Evolutionary conservation across 2,113 vertebrate species (phyloP).

Genomic region (Cariama cristata): DNA sequence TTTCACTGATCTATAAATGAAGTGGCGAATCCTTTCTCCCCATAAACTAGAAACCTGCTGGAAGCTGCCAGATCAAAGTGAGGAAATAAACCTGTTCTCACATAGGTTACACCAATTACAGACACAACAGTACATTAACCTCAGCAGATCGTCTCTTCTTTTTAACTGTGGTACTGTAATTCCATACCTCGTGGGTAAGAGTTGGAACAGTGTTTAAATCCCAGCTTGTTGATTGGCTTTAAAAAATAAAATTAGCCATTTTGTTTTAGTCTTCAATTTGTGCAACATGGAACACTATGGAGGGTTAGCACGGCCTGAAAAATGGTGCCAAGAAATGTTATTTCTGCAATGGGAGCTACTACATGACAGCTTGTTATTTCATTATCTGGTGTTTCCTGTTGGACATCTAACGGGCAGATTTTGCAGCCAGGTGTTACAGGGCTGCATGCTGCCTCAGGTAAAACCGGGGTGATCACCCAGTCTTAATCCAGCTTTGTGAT

Average conservation of each 20-base stretch:
- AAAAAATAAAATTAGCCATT: background rate
- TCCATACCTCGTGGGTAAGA: background rate
- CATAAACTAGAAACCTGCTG: conserved; percentile 6
- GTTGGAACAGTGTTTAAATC: background rate
- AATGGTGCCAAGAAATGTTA: background rate
- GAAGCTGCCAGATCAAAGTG: conserved; percentile 47
- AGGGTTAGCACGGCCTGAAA: background rate
- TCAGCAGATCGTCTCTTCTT: background rate
- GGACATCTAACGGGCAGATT: fast-evolving
- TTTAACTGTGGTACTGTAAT: background rate
- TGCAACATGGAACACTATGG: background rate
- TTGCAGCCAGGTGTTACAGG: background rate
- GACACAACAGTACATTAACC: background rate
- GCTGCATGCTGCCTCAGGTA: background rate
- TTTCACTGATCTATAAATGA: conserved; percentile 26
- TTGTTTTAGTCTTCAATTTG: background rate
- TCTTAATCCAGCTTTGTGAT: background rate
- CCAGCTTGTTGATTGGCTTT: background rate
- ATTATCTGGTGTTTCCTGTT: background rate
- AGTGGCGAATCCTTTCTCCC: conserved; percentile 39
- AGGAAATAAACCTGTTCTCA: background rate
- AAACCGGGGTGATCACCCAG: background rate
- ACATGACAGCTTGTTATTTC: background rate
- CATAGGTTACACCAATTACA: background rate
- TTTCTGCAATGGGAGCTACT: background rate